Conservation (phyloP, 2,888 invertebrate species). For the Dolomedes plantarius region DNA sequence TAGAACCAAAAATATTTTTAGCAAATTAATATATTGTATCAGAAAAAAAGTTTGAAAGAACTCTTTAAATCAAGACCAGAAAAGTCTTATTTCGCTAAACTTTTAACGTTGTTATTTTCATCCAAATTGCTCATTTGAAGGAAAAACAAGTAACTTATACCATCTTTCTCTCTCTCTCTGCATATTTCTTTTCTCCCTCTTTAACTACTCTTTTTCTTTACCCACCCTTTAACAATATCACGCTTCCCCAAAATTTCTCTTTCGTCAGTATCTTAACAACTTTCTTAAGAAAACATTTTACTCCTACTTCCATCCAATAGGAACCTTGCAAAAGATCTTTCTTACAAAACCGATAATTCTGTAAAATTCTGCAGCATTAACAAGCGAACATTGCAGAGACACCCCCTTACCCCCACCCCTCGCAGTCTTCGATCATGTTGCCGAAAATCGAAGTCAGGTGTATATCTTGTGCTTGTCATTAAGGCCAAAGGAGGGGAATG, state of each 20-base stretch:
- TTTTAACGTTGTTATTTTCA: too few species aligned
- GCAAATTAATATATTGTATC: too few species aligned
- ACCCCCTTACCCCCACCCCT: not conserved
- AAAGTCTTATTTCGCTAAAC: too few species aligned
- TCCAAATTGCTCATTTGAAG: too few species aligned
- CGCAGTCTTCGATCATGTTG: constrained; percentile 27
- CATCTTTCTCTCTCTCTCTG: too few species aligned
- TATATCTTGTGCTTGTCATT: constrained; percentile 33
- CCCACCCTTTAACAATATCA: not conserved
- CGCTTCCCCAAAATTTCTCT: not conserved
- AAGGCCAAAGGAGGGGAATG: constrained; percentile 10
- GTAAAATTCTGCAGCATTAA: constrained; percentile 49
- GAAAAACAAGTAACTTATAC: too few species aligned
- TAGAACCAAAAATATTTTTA: too few species aligned
- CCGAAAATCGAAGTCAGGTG: constrained; percentile 53
- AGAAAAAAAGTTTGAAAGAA: too few species aligned
- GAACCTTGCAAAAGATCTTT: constrained; percentile 17
- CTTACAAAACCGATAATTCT: constrained; percentile 37
- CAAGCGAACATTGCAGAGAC: constrained; percentile 18
- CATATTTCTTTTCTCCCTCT: too few species aligned
- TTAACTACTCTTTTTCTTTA: not conserved
- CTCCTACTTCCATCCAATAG: constrained; percentile 17
- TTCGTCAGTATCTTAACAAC: not conserved
- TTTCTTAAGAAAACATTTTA: not conserved
- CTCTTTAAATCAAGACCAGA: too few species aligned